Conservation (phyloP, 2,113 vertebrate species). For the Anolis carolinensis region DNA sequence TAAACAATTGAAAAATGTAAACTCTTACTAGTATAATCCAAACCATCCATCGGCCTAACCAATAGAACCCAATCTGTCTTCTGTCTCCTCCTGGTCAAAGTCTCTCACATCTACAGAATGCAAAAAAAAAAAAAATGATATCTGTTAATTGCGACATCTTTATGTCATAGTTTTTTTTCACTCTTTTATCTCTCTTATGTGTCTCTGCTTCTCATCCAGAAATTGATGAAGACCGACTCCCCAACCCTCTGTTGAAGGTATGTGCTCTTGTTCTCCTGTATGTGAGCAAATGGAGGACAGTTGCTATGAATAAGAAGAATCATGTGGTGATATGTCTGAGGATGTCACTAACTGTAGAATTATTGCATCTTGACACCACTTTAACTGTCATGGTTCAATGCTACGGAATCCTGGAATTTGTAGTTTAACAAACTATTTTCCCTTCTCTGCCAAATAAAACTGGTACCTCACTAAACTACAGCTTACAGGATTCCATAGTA, state of each 20-base stretch:
- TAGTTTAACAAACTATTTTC: no score
- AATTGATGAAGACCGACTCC: slow-evolving; percentile 89
- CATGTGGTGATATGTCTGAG: not conserved
- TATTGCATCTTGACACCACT: no score
- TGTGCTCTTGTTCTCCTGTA: slow-evolving; percentile 22
- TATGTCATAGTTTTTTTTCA: not conserved
- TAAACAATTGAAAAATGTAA: not conserved
- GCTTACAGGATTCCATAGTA: no score
- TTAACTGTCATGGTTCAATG: no score
- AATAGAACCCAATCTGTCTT: not conserved
- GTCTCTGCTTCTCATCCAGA: slow-evolving; percentile 70
- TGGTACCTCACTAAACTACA: no score
- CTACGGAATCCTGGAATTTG: no score
- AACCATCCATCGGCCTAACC: not conserved
- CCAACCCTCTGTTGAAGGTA: slow-evolving; percentile 90
- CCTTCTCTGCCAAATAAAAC: no score
- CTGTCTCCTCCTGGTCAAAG: not conserved
- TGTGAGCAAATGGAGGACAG: not conserved
- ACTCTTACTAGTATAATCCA: not conserved
- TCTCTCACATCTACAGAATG: not conserved
- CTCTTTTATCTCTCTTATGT: not conserved
- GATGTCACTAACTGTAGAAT: no score
- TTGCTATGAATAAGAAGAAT: not conserved
- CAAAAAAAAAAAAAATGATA: not conserved
- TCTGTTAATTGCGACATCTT: not conserved